Evolutionary conservation across 2,113 vertebrate species (phyloP), one percentile per base, ranked within the genome.

Genomic region (Prolemur simus): DNA sequence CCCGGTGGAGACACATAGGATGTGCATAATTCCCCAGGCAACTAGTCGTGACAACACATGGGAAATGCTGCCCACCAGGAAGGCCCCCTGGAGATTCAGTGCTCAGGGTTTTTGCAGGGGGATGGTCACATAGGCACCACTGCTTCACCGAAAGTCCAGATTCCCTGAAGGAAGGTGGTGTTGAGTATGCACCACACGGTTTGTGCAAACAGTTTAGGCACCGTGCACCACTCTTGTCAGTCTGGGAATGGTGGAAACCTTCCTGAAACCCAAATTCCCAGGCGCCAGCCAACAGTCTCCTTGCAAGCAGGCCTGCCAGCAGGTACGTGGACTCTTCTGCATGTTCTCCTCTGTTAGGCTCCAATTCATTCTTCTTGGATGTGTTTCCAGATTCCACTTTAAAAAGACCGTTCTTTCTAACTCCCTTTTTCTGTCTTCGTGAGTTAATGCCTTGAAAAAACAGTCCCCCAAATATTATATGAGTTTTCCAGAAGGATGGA

Each of bases 1-100:
- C 15, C 13, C 11, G 14, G 9, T 0, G 3, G 6, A 47, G 6
- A 13, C 32, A 20, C 54, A 5, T 4, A 9, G 60, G n/a, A 14
- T 14, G 14, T 20, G 3, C 34, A 23, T 11, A 71, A 4, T 13
- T 37, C 15, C 2, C 8, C 2, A 21, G 12, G 15, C 3, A 37
- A 34, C 39, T 25, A 1, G 14, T 18, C 49, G 10, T 52, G 45
- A 21, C 4, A 18, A 20, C 3, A 8, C 18, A 21, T 0, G 23
- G 77, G 74, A 12, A 64, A 32, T 52, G 9, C 3, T 12, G 34
- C 52, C 87, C 52, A 68, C 20, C 10, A 29, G 15, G 34, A 1
- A 45, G 7, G 34, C 5, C 21, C 18, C 6, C 8, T 14, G 23
- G 3, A n/a, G 37, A 37, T 20, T 20, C 25, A 13, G 42, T 32